Base-by-base conservation (phyloP, 92 coral and sea anemone genomes). In the Zoanthus gigantus region DNA sequence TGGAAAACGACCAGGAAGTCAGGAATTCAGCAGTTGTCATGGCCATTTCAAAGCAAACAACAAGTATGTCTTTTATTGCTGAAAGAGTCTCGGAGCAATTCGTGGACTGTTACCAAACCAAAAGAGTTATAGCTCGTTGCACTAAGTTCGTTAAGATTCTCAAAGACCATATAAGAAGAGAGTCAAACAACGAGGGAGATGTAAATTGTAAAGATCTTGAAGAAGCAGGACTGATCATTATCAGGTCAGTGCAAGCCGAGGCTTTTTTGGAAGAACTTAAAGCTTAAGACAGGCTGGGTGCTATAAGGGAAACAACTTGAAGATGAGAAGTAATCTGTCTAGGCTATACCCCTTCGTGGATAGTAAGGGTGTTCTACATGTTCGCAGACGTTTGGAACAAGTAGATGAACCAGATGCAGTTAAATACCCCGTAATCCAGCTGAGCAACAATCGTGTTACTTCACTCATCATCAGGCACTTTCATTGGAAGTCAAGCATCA, bases 31-130 rank as follows among this genome's bases (percentile, higher is more conserved):
- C 69, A 72, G 58, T 42, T 74, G 68, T 86, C 74, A 60, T 76
- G 67, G 73, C 87, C 13, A 72, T 52, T 0, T 79, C 72, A 54
- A 44, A 18, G 48, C 76, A 85, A 66, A 7, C 37, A 29, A 69
- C 23, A 23, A 23, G 46, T 23, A 46, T 18, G 6, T 12, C 81
- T 58, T 53, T 48, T 15, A 13, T 86, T 34, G 82, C 56, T 15
- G 92, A 90, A 73, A 60, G 87, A 78, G 71, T 92, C 32, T 60
- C 67, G 67, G 71, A 89, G 44, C 83, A 78, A 37, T 89, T 92
- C 61, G 89, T 91, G 15, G 85, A 88, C 76, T 92, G 94, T 92
- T 50, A 86, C 77, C 82, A 74, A 13, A 89, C 95, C 12, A 90
- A 78, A 75, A 87, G 86, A 28, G 95, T 91, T 13, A 74, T 93